Base-by-base conservation (phyloP, 2,113 vertebrate genomes). In the Stictonetta naevosa region DNA sequence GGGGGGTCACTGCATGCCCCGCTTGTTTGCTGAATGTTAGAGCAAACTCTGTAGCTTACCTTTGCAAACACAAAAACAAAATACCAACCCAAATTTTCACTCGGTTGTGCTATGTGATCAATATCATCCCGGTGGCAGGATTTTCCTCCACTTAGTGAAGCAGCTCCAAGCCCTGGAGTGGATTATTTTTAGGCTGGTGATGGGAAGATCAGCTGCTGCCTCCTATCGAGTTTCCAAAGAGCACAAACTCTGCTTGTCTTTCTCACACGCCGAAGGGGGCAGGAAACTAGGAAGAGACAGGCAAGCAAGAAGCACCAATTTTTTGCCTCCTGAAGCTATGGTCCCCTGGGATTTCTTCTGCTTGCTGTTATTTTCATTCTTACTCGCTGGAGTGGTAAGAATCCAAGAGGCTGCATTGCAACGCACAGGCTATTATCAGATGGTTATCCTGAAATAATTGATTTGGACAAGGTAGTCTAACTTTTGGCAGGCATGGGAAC, bases 151-250 rank as follows among this genome's bases (percentile, higher is more conserved):
- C 84, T 88, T 66, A 84, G 79, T 66, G 95, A 90, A 96, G 94
- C 86, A 11, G 83, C 86, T 96, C 80, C 82, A 94, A 88, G 91
- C 94, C 90, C 93, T 68, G 96, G 95, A 91, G 94, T 88, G 89
- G 97, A 98, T 98, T 99, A 99, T 99, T 99, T 99, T 99, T 99
- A 99, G 99, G 97, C 96, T 94, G 83, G 91, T 96, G 96, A 96
- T 96, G 95, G 79, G 97, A 97, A 98, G 97, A 98, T 98, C 99
- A 99, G 99, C 98, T 99, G 98, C 98, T 97, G 98, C 98, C 98
- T 98, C 98, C 98, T 98, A 98, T 99, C 98, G 97, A 97, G 96
- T 99, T 99, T 98, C 98, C 95, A 88, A 96, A 97, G 95, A 95
- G 96, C 94, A 96, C 73, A 89, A 71, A 96, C 93, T 92, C 97